A percentile compares a stretch with the other conserved stretches of the same genome.
Evolutionary conservation across 2,113 vertebrate species (phyloP).

Genomic region (Lipotes vexillifer): DNA sequence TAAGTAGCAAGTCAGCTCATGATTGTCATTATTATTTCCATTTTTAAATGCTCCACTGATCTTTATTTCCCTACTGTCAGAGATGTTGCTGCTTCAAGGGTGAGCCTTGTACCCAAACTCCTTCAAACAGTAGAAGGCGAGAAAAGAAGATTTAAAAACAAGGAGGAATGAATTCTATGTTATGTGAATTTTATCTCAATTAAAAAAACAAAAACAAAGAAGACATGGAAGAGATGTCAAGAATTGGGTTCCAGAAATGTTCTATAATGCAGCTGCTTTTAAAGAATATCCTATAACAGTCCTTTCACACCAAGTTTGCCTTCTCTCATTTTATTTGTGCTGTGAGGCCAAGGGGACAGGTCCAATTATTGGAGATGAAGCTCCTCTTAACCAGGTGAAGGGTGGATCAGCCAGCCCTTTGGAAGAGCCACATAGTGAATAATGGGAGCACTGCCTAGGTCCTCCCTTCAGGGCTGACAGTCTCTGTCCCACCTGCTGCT

Average conservation of each 20-base stretch:
- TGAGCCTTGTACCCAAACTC: background rate
- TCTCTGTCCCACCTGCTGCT: background rate
- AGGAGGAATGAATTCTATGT: background rate
- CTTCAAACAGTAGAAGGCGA: background rate
- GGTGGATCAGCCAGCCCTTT: background rate
- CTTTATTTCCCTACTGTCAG: background rate
- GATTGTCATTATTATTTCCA: background rate
- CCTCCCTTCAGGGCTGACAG: too few relatives aligned
- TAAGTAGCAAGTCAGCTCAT: background rate
- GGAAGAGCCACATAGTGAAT: background rate
- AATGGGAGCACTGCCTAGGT: accelerated
- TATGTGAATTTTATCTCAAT: background rate
- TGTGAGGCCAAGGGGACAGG: background rate
- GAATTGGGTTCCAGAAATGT: background rate
- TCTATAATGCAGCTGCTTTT: background rate
- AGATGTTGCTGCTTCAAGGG: background rate
- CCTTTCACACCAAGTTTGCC: background rate
- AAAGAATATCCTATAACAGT: background rate
- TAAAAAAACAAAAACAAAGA: background rate
- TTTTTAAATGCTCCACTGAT: background rate
- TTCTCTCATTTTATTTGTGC: background rate
- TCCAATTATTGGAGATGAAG: background rate
- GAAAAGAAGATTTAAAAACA: background rate
- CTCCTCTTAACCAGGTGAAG: background rate
- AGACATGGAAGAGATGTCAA: background rate